These are phyloP conservation scores for Melikaiella ostensackeni DNA, from an alignment of 2,888 invertebrate genomes.

Conservation along the genomic window DNA sequence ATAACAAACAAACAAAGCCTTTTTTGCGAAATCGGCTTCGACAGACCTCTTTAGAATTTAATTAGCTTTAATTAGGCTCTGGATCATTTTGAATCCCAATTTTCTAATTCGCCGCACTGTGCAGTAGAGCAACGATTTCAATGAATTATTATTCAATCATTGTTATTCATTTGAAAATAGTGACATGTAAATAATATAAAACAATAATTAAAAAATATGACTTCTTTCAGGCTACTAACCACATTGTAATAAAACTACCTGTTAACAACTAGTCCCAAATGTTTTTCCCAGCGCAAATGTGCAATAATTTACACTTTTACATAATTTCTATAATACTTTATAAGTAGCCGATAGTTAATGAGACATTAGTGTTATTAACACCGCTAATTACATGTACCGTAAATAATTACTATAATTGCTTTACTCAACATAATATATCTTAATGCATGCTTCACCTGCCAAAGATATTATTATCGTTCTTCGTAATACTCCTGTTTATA, in stretches of 20 bases:
- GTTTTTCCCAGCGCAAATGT: neutral
- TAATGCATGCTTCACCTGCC: conserved; percentile 6
- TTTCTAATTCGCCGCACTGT: no score
- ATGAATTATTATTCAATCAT: no score
- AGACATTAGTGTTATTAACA: neutral
- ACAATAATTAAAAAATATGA: no score
- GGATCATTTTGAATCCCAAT: no score
- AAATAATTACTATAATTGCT: conserved; percentile 19
- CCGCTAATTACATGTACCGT: conserved; percentile 7
- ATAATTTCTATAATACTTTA: neutral
- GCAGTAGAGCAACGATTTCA: no score
- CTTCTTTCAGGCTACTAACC: neutral
- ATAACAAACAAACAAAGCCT: no score
- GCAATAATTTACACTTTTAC: conserved; percentile 3
- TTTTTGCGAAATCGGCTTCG: no score
- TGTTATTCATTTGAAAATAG: no score
- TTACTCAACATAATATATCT: neutral
- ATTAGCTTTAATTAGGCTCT: no score
- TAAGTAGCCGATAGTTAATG: conserved; percentile 2
- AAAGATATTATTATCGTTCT: conserved; percentile 13
- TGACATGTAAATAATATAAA: no score
- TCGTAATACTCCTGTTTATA: neutral
- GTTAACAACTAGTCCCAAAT: neutral
- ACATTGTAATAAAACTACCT: neutral
- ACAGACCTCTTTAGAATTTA: no score